Evolutionary conservation across 2,888 invertebrate species (phyloP).

Genomic region (Tetheella fluctuosa): DNA sequence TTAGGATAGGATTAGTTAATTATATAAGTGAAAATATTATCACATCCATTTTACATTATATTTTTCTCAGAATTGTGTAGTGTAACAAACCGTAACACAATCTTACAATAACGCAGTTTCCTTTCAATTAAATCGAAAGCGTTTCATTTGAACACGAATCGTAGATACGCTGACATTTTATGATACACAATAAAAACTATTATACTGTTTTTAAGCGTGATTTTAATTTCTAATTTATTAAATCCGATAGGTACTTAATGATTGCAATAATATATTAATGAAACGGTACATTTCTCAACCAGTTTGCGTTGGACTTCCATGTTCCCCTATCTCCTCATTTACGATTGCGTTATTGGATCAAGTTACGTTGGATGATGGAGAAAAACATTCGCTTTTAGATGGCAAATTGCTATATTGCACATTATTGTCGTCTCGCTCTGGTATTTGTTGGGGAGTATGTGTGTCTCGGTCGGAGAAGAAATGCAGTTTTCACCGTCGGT

Average conservation of each 20-base stretch:
- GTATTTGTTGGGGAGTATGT: conserved; percentile 17
- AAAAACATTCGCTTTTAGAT: conserved; percentile 50
- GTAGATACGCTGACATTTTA: neutral
- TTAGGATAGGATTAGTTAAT: no score
- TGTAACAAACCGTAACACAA: neutral
- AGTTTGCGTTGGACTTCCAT: neutral
- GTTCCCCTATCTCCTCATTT: neutral
- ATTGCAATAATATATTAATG: neutral
- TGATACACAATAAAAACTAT: conserved; percentile 4
- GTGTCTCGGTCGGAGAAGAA: conserved; percentile 49
- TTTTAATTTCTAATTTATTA: neutral
- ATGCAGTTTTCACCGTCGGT: conserved; percentile 65
- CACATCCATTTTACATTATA: neutral
- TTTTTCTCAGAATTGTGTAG: neutral
- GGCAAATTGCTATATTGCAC: conserved; percentile 39
- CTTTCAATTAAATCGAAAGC: conserved; percentile 8
- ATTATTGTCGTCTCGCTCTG: conserved; percentile 35
- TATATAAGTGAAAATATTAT: neutral
- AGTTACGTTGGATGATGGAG: conserved; percentile 33
- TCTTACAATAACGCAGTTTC: neutral
- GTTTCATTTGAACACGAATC: neutral
- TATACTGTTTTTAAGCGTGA: conserved; percentile 1
- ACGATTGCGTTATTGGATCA: neutral
- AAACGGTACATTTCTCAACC: neutral
- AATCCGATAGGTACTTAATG: neutral